These are phyloP conservation scores for Ormyrus thymus DNA, from an alignment of 2,888 invertebrate species.

Conservation along the genomic window DNA sequence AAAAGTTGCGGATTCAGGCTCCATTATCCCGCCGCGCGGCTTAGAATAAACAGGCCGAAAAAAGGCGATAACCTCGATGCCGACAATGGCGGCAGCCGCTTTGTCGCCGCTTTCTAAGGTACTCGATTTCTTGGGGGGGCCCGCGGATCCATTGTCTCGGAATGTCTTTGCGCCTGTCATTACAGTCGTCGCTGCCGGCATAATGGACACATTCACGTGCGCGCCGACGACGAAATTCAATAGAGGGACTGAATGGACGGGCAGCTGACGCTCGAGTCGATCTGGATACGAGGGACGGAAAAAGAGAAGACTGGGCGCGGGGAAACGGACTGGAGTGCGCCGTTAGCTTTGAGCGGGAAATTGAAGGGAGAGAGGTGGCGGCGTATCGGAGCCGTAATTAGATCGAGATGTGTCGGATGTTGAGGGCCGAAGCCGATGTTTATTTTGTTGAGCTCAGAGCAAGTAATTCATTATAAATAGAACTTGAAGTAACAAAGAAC, in stretches of 20 bases:
- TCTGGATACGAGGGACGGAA: not conserved
- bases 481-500: too few species aligned
- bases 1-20: too few species aligned
- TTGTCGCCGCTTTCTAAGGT: constrained; percentile 23
- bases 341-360: not conserved
- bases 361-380: not conserved
- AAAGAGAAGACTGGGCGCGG: not conserved
- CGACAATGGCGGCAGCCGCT: not conserved
- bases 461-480: too few species aligned
- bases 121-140: constrained; percentile 15
- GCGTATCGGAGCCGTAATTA: too few species aligned
- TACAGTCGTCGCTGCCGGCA: constrained; percentile 31
- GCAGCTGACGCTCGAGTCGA: constrained; percentile 3
- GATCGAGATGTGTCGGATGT: too few species aligned
- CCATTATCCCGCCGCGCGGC: too few species aligned
- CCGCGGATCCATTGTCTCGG: constrained; percentile 7
- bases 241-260: constrained; percentile 24
- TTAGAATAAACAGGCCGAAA: too few species aligned
- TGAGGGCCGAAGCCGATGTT: not conserved
- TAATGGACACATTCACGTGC: constrained; percentile 38
- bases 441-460: not conserved
- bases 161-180: constrained; percentile 29
- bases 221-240: constrained; percentile 27
- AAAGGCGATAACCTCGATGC: too few species aligned
- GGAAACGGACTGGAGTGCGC: not conserved